A percentile compares a stretch with the other conserved stretches of the same genome.
phyloP scores from a whole-genome alignment of 2,113 vertebrate species.

The Pogonocichla stellata region DNA sequence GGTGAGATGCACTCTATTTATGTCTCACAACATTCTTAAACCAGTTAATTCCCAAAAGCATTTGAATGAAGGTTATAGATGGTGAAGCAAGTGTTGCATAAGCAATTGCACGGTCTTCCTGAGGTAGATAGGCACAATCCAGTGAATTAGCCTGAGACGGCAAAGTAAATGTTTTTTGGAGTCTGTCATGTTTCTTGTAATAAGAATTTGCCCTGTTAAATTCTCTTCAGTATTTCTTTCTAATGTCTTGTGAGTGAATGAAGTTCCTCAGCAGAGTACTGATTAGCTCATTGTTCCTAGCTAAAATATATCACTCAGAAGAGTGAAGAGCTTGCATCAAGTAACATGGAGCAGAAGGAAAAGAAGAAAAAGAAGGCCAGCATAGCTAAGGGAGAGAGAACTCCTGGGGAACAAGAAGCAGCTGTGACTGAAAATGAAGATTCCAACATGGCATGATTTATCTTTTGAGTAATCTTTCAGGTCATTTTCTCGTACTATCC shows the following conservation, averaged over 20 bases:
- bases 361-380: conserved; percentile 62
- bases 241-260: background rate
- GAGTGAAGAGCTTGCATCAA: conserved; percentile 58
- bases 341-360: conserved; percentile 63
- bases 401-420: conserved; percentile 1
- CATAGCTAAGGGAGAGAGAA: conserved; percentile 7
- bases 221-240: background rate
- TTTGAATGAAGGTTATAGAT: conserved; percentile 1
- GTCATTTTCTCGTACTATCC: background rate
- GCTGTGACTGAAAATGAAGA: conserved; percentile 50
- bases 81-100: background rate
- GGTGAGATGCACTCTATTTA: conserved; percentile 75
- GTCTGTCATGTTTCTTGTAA: background rate
- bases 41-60: conserved; percentile 11
- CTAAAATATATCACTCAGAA: conserved; percentile 61
- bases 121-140: background rate
- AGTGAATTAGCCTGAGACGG: background rate
- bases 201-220: background rate
- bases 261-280: background rate
- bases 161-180: background rate
- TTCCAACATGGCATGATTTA: conserved; percentile 21
- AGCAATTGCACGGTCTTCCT: background rate
- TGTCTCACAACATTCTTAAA: conserved; percentile 11
- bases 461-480: background rate
- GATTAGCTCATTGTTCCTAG: conserved; percentile 34